Conservation (phyloP, 2,888 invertebrate genomes). For the Subacronicta megacephala region DNA sequence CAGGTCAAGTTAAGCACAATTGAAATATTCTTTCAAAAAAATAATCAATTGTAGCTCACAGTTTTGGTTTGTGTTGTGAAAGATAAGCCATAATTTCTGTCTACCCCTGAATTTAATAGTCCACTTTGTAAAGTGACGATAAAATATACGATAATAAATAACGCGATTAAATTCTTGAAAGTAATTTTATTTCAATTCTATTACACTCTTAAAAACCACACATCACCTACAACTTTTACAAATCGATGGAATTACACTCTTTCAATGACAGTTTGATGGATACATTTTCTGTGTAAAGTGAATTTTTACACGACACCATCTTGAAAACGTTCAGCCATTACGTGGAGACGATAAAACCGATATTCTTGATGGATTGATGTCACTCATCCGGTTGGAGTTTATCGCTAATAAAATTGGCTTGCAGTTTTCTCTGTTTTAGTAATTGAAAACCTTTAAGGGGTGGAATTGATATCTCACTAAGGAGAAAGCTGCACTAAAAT, state of each 20-base stretch:
- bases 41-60: too few relatives aligned
- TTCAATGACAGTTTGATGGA: constrained; percentile 50
- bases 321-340: constrained; percentile 40
- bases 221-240: constrained; percentile 10
- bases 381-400: constrained; percentile 14
- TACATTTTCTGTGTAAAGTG: constrained; percentile 47
- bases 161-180: too few relatives aligned
- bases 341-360: constrained; percentile 35
- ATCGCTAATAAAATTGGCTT: constrained; percentile 27
- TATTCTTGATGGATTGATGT: constrained; percentile 38
- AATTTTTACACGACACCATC: constrained; percentile 46
- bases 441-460: constrained; percentile 17
- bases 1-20: too few relatives aligned
- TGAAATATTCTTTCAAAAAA: too few relatives aligned
- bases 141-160: too few relatives aligned
- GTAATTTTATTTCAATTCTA: too few relatives aligned
- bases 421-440: constrained; percentile 18
- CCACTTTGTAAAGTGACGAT: too few relatives aligned
- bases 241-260: constrained; percentile 28
- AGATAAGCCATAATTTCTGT: too few relatives aligned
- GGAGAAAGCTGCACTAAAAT: constrained; percentile 1
- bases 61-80: too few relatives aligned
- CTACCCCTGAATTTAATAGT: too few relatives aligned
- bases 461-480: constrained; percentile 8
- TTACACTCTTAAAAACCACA: too few relatives aligned